Evolutionary conservation across 2,797 vertebrate species (phyloP).

Genomic region (Tiaroga cobitis): DNA sequence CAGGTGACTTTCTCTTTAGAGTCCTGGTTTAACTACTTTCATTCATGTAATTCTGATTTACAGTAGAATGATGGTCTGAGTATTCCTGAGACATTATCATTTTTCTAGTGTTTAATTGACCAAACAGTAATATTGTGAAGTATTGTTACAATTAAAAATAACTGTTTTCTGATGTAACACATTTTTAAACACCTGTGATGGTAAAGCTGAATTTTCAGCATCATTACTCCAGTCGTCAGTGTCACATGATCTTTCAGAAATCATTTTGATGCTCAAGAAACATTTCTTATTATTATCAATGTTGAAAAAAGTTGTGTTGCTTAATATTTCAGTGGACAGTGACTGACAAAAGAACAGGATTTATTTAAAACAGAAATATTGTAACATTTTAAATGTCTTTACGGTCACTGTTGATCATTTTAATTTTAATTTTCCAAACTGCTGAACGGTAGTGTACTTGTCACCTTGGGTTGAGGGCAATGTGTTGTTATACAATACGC

Average conservation of each 20-base stretch:
- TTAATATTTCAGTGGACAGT: not conserved
- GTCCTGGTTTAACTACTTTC: not conserved
- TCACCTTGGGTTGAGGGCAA: not conserved
- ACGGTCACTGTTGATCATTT: not conserved
- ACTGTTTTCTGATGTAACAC: too few relatives aligned
- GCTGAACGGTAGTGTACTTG: not conserved
- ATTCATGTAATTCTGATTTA: not conserved
- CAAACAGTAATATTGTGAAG: too few relatives aligned
- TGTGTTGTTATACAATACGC: not conserved
- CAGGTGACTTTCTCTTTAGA: slow-evolving; percentile 77
- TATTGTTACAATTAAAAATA: too few relatives aligned
- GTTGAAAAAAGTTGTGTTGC: not conserved
- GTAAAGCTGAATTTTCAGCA: too few relatives aligned
- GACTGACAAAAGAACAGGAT: not conserved
- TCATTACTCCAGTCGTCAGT: not conserved
- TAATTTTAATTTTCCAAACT: too few relatives aligned
- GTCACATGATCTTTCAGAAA: not conserved
- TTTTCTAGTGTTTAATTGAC: not conserved
- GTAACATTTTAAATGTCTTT: not conserved
- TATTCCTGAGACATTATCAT: not conserved
- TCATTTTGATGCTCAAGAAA: not conserved
- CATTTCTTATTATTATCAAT: not conserved
- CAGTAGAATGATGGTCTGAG: not conserved
- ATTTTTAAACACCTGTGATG: too few relatives aligned
- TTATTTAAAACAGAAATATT: not conserved